Evolutionary conservation across 2,888 invertebrate genomes (phyloP).

Genomic region (Microctonus hyperodae): DNA sequence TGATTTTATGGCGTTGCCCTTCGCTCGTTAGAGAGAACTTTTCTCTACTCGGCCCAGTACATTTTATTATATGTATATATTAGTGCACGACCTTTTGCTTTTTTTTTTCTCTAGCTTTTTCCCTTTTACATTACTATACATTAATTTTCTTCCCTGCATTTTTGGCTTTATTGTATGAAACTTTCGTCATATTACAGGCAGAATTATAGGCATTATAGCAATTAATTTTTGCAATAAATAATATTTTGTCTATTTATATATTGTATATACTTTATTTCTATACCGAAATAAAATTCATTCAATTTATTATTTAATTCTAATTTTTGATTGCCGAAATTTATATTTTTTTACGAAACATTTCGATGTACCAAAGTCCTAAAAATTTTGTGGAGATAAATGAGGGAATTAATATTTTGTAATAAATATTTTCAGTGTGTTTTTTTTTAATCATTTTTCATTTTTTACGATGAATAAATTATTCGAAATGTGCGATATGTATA

Average conservation of each 20-base stretch:
- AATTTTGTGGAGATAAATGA: constrained; percentile 22
- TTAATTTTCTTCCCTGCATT: constrained; percentile 23
- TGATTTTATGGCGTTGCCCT: constrained; percentile 37
- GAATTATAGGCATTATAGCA: background rate
- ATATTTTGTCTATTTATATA: too few species aligned
- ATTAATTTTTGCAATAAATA: too few species aligned
- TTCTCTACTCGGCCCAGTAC: constrained; percentile 20
- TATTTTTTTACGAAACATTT: background rate
- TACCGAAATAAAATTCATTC: too few species aligned
- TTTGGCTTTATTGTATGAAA: background rate
- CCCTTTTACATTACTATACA: constrained; percentile 3
- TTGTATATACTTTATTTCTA: too few species aligned
- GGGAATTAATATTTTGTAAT: constrained; percentile 17
- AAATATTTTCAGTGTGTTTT: background rate
- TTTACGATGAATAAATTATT: constrained; percentile 8
- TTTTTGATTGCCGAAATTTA: background rate
- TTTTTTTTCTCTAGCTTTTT: background rate
- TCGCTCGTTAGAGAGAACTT: constrained; percentile 19
- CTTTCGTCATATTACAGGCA: background rate
- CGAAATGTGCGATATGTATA: background rate
- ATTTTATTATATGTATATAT: background rate
- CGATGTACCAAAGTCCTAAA: constrained; percentile 11
- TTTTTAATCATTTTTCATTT: background rate
- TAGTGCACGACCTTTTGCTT: background rate
- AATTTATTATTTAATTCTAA: background rate